Evolutionary conservation across 2,888 invertebrate species (phyloP), one percentile per base, ranked within the genome.

Genomic region (Eubasilissa splendida): DNA sequence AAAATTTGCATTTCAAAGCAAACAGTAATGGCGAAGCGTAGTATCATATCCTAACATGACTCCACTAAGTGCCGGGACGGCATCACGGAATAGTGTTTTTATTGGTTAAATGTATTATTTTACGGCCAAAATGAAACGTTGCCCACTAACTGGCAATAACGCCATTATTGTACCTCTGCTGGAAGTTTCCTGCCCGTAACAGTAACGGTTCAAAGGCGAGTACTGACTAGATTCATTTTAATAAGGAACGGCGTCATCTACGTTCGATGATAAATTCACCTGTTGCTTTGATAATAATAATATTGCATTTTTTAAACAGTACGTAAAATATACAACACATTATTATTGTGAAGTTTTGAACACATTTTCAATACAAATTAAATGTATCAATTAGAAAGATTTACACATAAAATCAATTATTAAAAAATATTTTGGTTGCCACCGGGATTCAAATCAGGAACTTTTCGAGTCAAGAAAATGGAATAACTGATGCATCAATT

Each of bases 1-100:
- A 71, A 56, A 77, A 77, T 80, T 80, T 80, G 66, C 80, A 80
- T 80, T 77, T 80, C 77, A 77, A 80, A 66, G 77, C 60, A 74
- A 79, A 79, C 56, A 74, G 68, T 70, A 77, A 77, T 77, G 58
- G 68, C 50, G 53, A 4, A 50, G 59, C 77, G 68, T 50, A 68
- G 77, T 50, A 77, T 70, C 70, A 70, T 70, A 70, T 70, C 53
- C 22, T 54, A 53, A 70, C 70, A 70, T 22, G 53, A 70, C 70
- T 70, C 70, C 54, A 14, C 53, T 53, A 70, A 70, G 70, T 70
- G 70, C 74, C 74, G 14, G 42, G 74, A 58, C 74, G 74, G 53
- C 53, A 70, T 70, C 70, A 70, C 54, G 12, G 52, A 58, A 77
- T 54, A 66, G 77, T 77, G 70, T 77, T 77, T 77, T 77, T 77